These are phyloP conservation scores for Campylorhamphus procurvoides DNA, from an alignment of 2,113 vertebrate species.

Conservation along the genomic window DNA sequence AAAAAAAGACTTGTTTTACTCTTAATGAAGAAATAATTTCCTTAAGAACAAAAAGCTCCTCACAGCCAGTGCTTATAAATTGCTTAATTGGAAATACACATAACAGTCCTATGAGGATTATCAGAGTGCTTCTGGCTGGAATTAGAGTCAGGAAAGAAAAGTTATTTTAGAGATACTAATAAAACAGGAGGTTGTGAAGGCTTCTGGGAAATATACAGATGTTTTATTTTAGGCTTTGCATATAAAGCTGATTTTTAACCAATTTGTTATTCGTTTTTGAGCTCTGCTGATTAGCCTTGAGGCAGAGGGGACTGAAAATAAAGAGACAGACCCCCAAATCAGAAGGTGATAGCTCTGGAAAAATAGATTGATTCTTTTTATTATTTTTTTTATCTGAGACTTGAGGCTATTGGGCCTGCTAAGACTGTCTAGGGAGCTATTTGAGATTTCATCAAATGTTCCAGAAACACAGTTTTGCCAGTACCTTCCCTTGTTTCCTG, in stretches of 20 bases:
- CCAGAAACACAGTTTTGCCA: background rate
- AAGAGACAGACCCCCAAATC: background rate
- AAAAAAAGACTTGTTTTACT: constrained; percentile 48
- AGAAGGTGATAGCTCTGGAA: background rate
- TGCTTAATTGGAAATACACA: constrained; percentile 69
- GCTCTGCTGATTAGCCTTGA: background rate
- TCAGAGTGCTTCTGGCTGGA: constrained; percentile 59
- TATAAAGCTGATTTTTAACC: constrained; percentile 22
- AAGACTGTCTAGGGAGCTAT: background rate
- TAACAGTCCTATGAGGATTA: constrained; percentile 57
- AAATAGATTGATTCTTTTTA: background rate
- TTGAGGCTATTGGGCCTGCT: background rate
- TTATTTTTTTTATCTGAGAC: background rate
- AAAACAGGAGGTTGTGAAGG: constrained; percentile 39
- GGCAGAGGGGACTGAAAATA: background rate
- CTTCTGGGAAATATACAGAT: constrained; percentile 52
- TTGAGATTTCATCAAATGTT: background rate
- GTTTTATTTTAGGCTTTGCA: constrained; percentile 39
- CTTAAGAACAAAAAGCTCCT: constrained; percentile 67
- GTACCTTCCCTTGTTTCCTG: background rate
- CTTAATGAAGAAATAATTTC: constrained; percentile 69
- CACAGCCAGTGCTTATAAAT: constrained; percentile 61
- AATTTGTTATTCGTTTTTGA: background rate
- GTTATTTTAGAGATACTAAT: constrained; percentile 58
- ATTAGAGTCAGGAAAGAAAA: constrained; percentile 63